A percentile compares a stretch with the other conserved stretches of the same genome.
Evolutionary conservation across 2,888 invertebrate species (phyloP).

Genomic region (Blastobasis lacticolella): DNA sequence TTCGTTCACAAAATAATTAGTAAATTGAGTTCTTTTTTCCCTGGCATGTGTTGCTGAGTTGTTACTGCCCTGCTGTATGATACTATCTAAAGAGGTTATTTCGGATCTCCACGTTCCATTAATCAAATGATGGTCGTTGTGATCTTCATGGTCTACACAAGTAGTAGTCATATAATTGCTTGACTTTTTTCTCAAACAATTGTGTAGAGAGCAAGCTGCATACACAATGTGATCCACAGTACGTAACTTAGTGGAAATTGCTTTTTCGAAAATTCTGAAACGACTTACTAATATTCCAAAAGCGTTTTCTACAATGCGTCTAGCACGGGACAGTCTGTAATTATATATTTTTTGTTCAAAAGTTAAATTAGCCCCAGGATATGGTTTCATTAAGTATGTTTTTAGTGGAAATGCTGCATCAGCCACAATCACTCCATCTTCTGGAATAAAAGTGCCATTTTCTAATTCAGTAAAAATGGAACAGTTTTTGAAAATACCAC

Average conservation of each 20-base stretch:
- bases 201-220: constrained; percentile 3
- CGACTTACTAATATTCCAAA: constrained; percentile 14
- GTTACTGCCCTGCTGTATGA: constrained; percentile 3
- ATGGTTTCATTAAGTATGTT: constrained; percentile 11
- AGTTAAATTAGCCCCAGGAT: constrained; percentile 1
- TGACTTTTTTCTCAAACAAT: constrained; percentile 6
- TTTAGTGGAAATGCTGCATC: constrained; percentile 7
- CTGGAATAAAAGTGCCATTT: background rate
- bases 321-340: constrained; percentile 6
- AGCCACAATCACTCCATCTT: constrained; percentile 3
- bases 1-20: constrained; percentile 9
- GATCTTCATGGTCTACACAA: constrained; percentile 9
- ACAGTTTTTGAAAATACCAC: constrained; percentile 1
- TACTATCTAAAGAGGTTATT: constrained; percentile 3
- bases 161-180: constrained; percentile 4
- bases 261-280: constrained; percentile 7
- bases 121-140: constrained; percentile 6
- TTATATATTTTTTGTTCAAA: background rate
- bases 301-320: constrained; percentile 14
- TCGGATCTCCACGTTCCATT: too few relatives aligned
- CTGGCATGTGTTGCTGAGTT: constrained; percentile 1
- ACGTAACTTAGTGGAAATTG: background rate
- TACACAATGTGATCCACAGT: constrained; percentile 3
- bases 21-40: constrained; percentile 7
- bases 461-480: background rate